phyloP scores from a whole-genome alignment of 2,888 invertebrate genomes.

The Pandemis heparana region DNA sequence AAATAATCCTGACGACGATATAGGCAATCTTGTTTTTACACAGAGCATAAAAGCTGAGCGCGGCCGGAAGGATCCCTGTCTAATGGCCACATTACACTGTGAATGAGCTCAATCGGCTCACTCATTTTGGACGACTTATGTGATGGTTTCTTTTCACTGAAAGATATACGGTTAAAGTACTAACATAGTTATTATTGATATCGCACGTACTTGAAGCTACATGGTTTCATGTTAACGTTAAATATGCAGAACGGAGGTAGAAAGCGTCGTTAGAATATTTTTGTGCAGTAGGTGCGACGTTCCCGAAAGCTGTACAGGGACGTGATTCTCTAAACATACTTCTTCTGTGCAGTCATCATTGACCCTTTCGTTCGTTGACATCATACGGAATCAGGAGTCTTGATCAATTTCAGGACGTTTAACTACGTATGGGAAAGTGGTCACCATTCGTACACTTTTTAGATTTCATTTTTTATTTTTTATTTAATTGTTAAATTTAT shows the following conservation, averaged over 20 bases:
- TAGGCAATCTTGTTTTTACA: constrained; percentile 36
- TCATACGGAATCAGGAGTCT: too few species aligned
- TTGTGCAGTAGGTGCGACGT: background rate
- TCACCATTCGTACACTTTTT: too few species aligned
- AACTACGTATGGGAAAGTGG: too few species aligned
- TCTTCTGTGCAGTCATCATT: too few species aligned
- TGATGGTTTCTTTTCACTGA: constrained; percentile 32
- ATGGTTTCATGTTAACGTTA: too few species aligned
- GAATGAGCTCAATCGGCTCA: constrained; percentile 40
- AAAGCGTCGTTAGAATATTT: background rate
- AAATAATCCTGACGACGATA: constrained; percentile 20
- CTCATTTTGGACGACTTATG: constrained; percentile 36
- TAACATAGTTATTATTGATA: constrained; percentile 2
- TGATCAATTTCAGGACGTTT: too few species aligned
- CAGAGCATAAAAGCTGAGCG: constrained; percentile 27
- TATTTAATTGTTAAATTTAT: too few species aligned
- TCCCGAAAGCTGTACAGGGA: background rate
- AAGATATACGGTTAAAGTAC: constrained; percentile 23
- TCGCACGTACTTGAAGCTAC: background rate
- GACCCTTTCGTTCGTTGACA: too few species aligned
- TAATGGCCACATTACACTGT: constrained; percentile 37
- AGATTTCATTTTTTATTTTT: too few species aligned
- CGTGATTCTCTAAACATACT: too few species aligned
- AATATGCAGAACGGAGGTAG: too few species aligned
- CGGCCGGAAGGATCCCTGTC: constrained; percentile 33